Evolutionary conservation across 1,140 invertebrate species (phyloP).

Genomic region (Ctenoplectra terminalis): DNA sequence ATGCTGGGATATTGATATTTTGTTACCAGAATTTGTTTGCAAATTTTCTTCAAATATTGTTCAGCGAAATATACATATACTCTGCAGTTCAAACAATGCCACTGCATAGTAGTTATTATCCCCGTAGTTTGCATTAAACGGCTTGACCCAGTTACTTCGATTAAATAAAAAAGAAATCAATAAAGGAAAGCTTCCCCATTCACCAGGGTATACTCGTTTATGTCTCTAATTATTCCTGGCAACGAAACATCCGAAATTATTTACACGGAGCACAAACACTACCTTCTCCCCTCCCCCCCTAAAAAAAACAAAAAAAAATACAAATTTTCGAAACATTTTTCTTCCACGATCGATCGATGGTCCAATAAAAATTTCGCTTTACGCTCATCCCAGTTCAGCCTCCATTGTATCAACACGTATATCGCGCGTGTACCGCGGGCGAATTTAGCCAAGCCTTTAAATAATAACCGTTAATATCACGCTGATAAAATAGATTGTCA

Average conservation of each 20-base stretch:
- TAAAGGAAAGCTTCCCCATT: background rate
- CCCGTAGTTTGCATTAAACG: background rate
- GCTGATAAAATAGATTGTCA: constrained; percentile 39
- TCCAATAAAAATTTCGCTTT: background rate
- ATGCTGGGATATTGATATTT: background rate
- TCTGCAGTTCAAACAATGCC: background rate
- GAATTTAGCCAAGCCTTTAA: background rate
- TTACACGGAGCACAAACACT: background rate
- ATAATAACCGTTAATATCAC: constrained; percentile 41
- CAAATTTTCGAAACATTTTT: background rate
- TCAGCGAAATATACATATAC: too few species aligned
- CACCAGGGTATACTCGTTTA: background rate
- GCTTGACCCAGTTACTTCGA: background rate
- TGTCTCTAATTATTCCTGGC: background rate
- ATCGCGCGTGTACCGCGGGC: background rate
- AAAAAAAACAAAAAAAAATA: background rate
- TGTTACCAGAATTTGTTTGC: background rate
- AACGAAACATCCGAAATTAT: background rate
- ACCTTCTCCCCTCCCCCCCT: too few species aligned
- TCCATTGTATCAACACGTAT: too few species aligned
- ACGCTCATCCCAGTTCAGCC: background rate
- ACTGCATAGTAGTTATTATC: background rate
- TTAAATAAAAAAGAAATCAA: background rate
- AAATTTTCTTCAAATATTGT: background rate
- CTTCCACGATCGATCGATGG: too few species aligned